Evolutionary conservation across 2,797 vertebrate species (phyloP).

Genomic region (Hyperoplus lanceolatus): DNA sequence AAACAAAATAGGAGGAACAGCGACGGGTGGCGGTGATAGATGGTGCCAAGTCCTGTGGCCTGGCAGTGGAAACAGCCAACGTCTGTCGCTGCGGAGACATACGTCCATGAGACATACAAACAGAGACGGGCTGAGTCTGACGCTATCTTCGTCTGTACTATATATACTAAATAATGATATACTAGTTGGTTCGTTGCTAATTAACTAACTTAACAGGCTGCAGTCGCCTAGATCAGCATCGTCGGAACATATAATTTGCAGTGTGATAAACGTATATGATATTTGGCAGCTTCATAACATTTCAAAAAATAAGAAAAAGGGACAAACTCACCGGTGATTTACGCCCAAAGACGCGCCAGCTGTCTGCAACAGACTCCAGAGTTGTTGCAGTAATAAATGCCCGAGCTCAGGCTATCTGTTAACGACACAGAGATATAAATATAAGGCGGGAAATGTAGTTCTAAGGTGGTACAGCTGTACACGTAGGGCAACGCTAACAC

Average conservation of each 20-base stretch:
- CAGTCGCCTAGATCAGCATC: background rate
- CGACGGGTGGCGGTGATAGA: slow-evolving; percentile 6
- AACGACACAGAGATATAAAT: slow-evolving; percentile 1
- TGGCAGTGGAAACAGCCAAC: slow-evolving; percentile 18
- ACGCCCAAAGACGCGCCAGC: slow-evolving; percentile 16
- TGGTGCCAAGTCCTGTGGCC: slow-evolving; percentile 40
- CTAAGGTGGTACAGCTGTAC: rapidly evolving
- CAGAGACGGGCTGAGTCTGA: too few species aligned
- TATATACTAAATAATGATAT: background rate
- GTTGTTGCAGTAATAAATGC: slow-evolving; percentile 50
- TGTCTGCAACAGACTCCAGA: slow-evolving; percentile 46
- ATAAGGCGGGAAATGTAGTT: slow-evolving; percentile 67
- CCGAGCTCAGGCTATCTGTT: slow-evolving; percentile 16
- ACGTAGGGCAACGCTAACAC: rapidly evolving
- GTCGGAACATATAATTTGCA: background rate
- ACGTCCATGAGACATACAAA: too few species aligned
- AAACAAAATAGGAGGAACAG: slow-evolving; percentile 27
- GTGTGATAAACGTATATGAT: rapidly evolving
- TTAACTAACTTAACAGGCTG: background rate
- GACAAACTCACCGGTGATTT: slow-evolving; percentile 38
- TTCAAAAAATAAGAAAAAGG: background rate
- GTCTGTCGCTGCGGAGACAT: background rate
- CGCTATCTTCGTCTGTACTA: background rate
- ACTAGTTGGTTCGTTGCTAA: background rate
- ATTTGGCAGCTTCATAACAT: background rate